Conservation (phyloP, 23 tunicate species). For the Botrylloides violaceus region DNA sequence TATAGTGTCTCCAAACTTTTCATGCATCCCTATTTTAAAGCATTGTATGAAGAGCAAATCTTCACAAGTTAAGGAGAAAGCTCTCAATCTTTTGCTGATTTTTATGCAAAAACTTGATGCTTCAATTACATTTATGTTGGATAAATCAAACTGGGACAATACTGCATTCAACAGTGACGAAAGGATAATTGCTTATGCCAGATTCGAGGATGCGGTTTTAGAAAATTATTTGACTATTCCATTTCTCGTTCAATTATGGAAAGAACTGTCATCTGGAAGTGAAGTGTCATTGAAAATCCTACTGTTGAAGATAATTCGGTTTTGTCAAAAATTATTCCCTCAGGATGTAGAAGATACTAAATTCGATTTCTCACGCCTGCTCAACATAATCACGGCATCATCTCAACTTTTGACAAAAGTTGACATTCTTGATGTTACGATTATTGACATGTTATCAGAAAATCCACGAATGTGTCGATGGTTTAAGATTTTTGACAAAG, state of each 20-base stretch:
- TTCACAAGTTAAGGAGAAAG: constrained; percentile 3
- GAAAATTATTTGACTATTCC: neutral
- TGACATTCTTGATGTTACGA: neutral
- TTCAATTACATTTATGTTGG: constrained; percentile 8
- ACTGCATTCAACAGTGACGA: constrained; percentile 9
- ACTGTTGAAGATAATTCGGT: neutral
- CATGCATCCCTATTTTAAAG: neutral
- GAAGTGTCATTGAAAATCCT: neutral
- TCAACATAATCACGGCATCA: neutral
- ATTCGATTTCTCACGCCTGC: constrained; percentile 2
- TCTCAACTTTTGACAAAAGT: neutral
- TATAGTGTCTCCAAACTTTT: constrained; percentile 22
- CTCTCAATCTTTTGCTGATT: constrained; percentile 10
- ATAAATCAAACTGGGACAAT: constrained; percentile 21
- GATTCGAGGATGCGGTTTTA: constrained; percentile 6
- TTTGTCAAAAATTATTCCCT: neutral
- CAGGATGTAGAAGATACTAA: neutral
- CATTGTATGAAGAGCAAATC: constrained; percentile 23
- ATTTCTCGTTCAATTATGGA: neutral
- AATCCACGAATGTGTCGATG: constrained; percentile 1
- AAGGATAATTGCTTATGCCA: neutral
- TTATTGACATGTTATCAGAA: neutral
- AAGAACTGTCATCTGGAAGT: neutral
- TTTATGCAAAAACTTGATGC: constrained; percentile 12
- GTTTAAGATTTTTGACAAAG: constrained; percentile 2